phyloP scores from a whole-genome alignment of 2,888 invertebrate species.

The Bibio marci region DNA sequence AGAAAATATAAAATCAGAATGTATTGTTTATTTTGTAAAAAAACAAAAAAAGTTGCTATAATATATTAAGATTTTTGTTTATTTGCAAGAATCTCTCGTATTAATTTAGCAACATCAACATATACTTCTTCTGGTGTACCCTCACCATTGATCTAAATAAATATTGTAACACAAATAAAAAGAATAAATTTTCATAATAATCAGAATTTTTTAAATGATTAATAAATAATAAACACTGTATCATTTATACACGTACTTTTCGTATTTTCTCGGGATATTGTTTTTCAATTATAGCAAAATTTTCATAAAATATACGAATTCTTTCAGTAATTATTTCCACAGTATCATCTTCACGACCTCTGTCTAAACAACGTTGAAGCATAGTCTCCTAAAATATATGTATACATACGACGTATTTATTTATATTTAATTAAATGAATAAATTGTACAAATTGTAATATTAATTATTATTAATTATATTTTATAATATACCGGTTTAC shows the following conservation, averaged over 20 bases:
- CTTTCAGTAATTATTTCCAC: conserved; percentile 51
- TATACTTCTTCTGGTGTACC: conserved; percentile 61
- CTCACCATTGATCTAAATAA: conserved; percentile 81
- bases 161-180: too few species aligned
- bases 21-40: too few species aligned
- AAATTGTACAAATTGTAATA: neutral
- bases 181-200: conserved; percentile 1
- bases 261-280: conserved; percentile 62
- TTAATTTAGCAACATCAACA: conserved; percentile 48
- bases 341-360: neutral
- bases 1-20: too few species aligned
- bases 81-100: too few species aligned
- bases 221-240: too few species aligned
- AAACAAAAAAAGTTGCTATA: too few species aligned
- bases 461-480: neutral
- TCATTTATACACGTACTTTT: conserved; percentile 44
- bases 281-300: conserved; percentile 70
- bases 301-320: conserved; percentile 73
- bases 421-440: too few species aligned
- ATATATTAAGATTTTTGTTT: too few species aligned
- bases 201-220: neutral
- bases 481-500: conserved; percentile 36
- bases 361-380: too few species aligned
- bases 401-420: too few species aligned
- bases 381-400: too few species aligned